Evolutionary conservation across 2,113 vertebrate species (phyloP).

Genomic region (Petromus typicus): DNA sequence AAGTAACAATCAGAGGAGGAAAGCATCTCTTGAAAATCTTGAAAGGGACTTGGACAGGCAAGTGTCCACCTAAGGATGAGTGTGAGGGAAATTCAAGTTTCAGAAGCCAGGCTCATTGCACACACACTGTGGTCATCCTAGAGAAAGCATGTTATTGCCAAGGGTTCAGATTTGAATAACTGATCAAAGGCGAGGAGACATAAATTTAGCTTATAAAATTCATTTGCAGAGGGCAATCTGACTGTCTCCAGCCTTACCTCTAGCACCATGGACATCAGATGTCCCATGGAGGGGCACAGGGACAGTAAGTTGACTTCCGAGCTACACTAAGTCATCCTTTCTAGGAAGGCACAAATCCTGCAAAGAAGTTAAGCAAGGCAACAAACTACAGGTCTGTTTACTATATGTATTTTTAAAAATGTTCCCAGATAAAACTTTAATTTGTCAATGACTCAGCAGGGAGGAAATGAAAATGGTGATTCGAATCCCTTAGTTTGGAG

Average conservation of each 20-base stretch:
- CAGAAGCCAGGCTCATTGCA: background rate
- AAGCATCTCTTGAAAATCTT: background rate
- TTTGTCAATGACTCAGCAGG: slow-evolving; percentile 87
- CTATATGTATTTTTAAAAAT: slow-evolving; percentile 74
- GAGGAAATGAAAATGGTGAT: slow-evolving; percentile 90
- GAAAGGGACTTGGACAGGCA: background rate
- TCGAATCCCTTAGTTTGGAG: slow-evolving; percentile 87
- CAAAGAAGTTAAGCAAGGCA: slow-evolving; percentile 23
- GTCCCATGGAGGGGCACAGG: background rate
- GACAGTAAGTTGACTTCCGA: background rate
- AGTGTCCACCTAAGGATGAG: background rate
- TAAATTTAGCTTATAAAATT: background rate
- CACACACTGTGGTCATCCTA: background rate
- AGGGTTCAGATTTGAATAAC: background rate
- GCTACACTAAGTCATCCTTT: background rate
- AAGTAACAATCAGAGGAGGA: background rate
- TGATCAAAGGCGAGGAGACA: background rate
- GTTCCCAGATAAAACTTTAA: slow-evolving; percentile 83
- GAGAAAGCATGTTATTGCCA: background rate
- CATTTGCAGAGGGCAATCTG: background rate
- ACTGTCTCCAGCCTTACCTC: background rate
- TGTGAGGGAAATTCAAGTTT: background rate
- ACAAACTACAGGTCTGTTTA: slow-evolving; percentile 80
- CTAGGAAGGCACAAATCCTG: slow-evolving; percentile 41
- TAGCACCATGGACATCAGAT: accelerated